A percentile compares a stretch with the other conserved stretches of the same genome.
phyloP scores from a whole-genome alignment of 1,140 invertebrate species.

The Myzus persicae region DNA sequence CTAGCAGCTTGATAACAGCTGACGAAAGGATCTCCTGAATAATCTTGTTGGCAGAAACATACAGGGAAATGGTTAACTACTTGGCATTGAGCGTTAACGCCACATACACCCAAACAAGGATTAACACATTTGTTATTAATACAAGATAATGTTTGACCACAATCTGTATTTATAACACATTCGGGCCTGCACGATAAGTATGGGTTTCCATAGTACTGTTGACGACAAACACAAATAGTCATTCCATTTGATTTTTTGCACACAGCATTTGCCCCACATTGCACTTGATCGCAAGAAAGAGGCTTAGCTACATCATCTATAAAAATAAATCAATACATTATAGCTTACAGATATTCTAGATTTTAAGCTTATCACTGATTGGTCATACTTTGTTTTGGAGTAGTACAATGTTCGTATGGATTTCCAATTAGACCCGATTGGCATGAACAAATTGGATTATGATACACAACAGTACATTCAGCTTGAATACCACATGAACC shows the following conservation, averaged over 20 bases:
- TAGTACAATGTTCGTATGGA: slow-evolving; percentile 79
- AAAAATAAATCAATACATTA: neutral
- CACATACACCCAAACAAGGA: slow-evolving; percentile 80
- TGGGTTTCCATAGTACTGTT: slow-evolving; percentile 71
- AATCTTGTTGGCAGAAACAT: slow-evolving; percentile 77
- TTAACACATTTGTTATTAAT: slow-evolving; percentile 82
- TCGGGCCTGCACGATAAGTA: slow-evolving; percentile 78
- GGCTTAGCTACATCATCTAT: slow-evolving; percentile 64
- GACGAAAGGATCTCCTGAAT: slow-evolving; percentile 81
- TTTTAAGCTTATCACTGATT: neutral
- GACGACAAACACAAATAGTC: slow-evolving; percentile 73
- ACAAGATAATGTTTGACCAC: slow-evolving; percentile 73
- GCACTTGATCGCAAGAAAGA: slow-evolving; percentile 74
- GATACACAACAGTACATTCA: slow-evolving; percentile 76
- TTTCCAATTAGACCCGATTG: slow-evolving; percentile 77
- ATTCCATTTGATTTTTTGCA: slow-evolving; percentile 71
- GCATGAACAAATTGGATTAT: slow-evolving; percentile 80
- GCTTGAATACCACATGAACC: slow-evolving; percentile 84
- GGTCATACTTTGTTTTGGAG: slow-evolving; percentile 66
- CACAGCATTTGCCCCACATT: slow-evolving; percentile 79
- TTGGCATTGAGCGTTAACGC: slow-evolving; percentile 76
- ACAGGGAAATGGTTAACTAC: slow-evolving; percentile 80
- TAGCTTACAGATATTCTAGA: neutral
- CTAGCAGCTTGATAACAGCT: slow-evolving; percentile 71
- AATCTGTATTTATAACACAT: slow-evolving; percentile 82